Evolutionary conservation across 1,140 invertebrate genomes (phyloP), one percentile per base, ranked within the genome.

Genomic region (Lepidurus packardi): DNA sequence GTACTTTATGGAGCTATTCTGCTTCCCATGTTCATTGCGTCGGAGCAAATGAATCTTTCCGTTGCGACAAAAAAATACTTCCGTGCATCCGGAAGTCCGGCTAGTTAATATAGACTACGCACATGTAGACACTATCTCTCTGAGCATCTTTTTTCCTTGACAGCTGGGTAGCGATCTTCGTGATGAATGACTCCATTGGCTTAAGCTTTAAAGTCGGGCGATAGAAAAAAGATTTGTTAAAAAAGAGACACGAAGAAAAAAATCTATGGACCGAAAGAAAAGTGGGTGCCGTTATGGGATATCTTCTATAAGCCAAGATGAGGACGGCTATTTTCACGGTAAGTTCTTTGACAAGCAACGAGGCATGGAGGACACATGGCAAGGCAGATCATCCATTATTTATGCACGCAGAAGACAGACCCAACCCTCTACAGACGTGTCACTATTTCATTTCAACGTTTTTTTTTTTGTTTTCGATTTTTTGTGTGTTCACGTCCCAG

Each of bases 381-480:
- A 65, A 65, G 53, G 53, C 53, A 65, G 45, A 47, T 65, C 53
- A 65, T 65, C 53, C 53, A 21, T 65, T 65, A 65, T 65, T 65
- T 65, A 65, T 65, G 53, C 53, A 65, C 53, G 53, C 53, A 21
- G 6, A 9, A 65, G 53, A 65, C 53, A 65, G 53, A 65, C 53
- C 53, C 53, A 65, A 9, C 53, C 53, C 53, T n/a, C 16, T 65
- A 65, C 53, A 9, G 53, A 65, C 53, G 8, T 21, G 53, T 65
- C 53, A 65, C 53, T 65, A 65, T 65, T 65, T 65, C 53, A 65
- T 65, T 65, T 65, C 53, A 65, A 65, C 16, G 6, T 65, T 65
- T 16, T 65, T 13, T 65, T 65, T 21, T n/a, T 3, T 65, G 10
- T 65, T 65, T 65, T 7, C 10, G 21, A n/a, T 65, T 65, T 16